Percentiles rank a stretch among this genome's conserved stretches.
Conservation (phyloP, 2,113 vertebrate genomes). For the Scomber scombrus region DNA sequence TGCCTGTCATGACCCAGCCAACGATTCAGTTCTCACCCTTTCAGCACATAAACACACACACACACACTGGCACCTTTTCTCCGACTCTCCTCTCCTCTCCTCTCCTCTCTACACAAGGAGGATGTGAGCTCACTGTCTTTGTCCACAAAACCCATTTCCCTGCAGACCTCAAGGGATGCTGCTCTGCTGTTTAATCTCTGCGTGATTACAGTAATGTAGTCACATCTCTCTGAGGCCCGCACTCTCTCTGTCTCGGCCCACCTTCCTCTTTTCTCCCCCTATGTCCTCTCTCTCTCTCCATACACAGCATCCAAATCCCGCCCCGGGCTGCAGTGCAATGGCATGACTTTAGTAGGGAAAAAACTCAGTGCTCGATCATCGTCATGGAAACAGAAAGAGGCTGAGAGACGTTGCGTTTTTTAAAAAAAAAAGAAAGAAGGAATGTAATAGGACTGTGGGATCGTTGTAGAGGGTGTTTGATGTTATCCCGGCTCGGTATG, state of each 20-base stretch:
- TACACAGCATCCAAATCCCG: constrained; percentile 54
- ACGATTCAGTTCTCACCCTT: constrained; percentile 12
- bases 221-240: constrained; percentile 23
- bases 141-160: constrained; percentile 55
- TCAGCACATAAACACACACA: background rate
- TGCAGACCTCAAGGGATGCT: constrained; percentile 57
- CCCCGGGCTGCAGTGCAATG: constrained; percentile 26
- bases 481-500: constrained; percentile 56
- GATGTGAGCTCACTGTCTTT: constrained; percentile 60
- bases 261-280: background rate
- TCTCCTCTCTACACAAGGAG: constrained; percentile 26
- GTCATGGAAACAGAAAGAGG: constrained; percentile 61
- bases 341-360: constrained; percentile 36
- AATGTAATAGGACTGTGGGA: constrained; percentile 20
- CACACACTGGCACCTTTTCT: background rate
- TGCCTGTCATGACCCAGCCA: constrained; percentile 13
- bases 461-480: constrained; percentile 42
- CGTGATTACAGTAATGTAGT: constrained; percentile 64
- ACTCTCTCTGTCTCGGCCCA: background rate
- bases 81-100: constrained; percentile 12
- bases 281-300: background rate
- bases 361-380: constrained; percentile 32
- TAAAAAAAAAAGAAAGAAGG: background rate
- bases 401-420: background rate
- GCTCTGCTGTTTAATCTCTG: constrained; percentile 66